A percentile compares a stretch with the other conserved stretches of the same genome.
Evolutionary conservation across 2,113 vertebrate species (phyloP).

Genomic region (Phylloscopus whistleri): DNA sequence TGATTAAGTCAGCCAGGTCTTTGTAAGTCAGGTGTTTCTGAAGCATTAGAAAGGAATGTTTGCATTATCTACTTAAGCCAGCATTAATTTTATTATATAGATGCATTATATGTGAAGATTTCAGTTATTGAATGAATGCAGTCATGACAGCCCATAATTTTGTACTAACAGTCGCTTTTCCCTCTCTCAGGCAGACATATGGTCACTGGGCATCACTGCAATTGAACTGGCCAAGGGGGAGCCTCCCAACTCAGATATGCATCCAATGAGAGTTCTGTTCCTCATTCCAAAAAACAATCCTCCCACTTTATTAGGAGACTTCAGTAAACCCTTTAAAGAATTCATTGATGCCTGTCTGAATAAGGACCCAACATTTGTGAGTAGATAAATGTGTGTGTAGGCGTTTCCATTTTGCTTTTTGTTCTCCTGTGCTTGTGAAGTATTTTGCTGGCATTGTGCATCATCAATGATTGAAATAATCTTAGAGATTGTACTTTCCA

Average conservation of each 20-base stretch:
- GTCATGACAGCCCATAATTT: background rate
- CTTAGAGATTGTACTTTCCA: background rate
- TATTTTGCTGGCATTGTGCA: background rate
- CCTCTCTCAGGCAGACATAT: conserved; percentile 85
- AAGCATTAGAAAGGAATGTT: background rate
- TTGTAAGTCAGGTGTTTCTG: background rate
- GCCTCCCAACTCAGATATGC: conserved; percentile 91
- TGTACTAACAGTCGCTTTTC: background rate
- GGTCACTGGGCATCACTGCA: conserved; percentile 92
- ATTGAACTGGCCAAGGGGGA: conserved; percentile 94
- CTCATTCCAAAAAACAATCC: conserved; percentile 92
- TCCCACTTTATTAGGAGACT: conserved; percentile 84
- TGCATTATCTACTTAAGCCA: background rate
- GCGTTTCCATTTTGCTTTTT: background rate
- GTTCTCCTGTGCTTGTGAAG: background rate
- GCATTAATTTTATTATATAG: background rate
- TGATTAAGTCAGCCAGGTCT: background rate
- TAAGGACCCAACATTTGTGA: conserved; percentile 91
- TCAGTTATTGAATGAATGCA: background rate
- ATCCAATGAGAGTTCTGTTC: conserved; percentile 92
- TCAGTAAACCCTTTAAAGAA: conserved; percentile 92
- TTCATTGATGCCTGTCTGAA: conserved; percentile 92
- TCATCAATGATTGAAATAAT: background rate
- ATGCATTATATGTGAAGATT: background rate
- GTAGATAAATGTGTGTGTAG: conserved; percentile 34